Evolutionary conservation across 2,113 vertebrate species (phyloP).

Genomic region (Eulemur rufifrons): DNA sequence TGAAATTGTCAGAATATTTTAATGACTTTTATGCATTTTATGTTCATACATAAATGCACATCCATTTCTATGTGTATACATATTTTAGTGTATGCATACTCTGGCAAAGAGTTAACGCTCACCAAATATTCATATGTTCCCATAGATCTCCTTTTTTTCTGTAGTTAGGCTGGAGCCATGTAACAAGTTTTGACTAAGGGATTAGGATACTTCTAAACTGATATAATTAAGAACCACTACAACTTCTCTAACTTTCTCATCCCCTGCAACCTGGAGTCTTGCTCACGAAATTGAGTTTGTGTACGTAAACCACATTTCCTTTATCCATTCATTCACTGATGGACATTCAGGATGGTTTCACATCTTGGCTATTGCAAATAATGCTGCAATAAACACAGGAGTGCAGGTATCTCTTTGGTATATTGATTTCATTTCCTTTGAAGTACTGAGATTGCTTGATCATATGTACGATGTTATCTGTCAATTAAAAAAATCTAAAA

Average conservation of each 20-base stretch:
- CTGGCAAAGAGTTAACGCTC: neutral
- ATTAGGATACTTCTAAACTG: neutral
- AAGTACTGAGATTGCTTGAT: neutral
- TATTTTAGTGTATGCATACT: neutral
- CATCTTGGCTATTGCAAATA: too few relatives aligned
- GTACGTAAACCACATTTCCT: neutral
- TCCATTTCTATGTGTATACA: neutral
- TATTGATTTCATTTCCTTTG: neutral
- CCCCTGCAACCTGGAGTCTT: neutral
- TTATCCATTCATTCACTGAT: neutral
- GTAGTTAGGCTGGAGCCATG: too few relatives aligned
- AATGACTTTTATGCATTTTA: slow-evolving; percentile 12
- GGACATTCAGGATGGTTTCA: too few relatives aligned
- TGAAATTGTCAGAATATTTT: neutral
- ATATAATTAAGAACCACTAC: neutral
- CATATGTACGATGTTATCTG: neutral
- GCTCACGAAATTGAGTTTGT: neutral
- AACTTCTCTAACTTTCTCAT: neutral
- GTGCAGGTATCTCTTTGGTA: too few relatives aligned
- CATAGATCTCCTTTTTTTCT: neutral
- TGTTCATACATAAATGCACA: neutral
- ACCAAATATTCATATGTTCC: neutral
- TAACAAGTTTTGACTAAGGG: neutral
- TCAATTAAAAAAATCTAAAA: neutral
- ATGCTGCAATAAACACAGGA: too few relatives aligned